Evolutionary conservation across 2,888 invertebrate species (phyloP), one percentile per base, ranked within the genome.

Genomic region (Trilocha varians): DNA sequence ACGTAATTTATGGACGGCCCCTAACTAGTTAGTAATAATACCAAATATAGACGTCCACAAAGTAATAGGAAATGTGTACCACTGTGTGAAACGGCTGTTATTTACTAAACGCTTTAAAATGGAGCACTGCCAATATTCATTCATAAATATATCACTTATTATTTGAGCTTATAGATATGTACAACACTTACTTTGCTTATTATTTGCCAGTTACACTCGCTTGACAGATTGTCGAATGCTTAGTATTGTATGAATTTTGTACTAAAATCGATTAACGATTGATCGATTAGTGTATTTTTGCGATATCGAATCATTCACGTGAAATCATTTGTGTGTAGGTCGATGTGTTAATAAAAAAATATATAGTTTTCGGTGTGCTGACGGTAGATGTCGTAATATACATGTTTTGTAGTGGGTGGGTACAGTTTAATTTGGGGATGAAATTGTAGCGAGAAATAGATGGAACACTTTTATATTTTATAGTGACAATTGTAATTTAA

Each of bases 51-150:
- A 4, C 34, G 13, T 13, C 16, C n/a, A 5, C 36, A 36, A 18
- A 6, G 5, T 5, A 6, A 13, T n/a, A 25, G 32, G 25, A 38
- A 35, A 35, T 32, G n/a, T 9, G 32, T 38, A 36, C 38, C 34
- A 47, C 39, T 49, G 49, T 44, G 40, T 39, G 16, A 43, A 53
- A 49, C 38, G 44, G 51, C 51, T 57, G 55, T 54, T 47, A 33
- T 32, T 42, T 38, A 49, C 6, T 11, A 38, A 38, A 35, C 51
- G 65, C 68, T 69, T 65, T 48, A 36, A 46, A 59, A 57, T 53
- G 48, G 52, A 53, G 55, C 65, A 70, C 66, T 61, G 71, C 76
- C 77, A 75, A 78, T 78, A 73, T 76, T 69, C 73, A 75, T 77
- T 78, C 68, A 73, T 73, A 44, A 53, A 50, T 25, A 37, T 15